Evolutionary conservation across 2,113 vertebrate species (phyloP).

Genomic region (Crotalus tigris): DNA sequence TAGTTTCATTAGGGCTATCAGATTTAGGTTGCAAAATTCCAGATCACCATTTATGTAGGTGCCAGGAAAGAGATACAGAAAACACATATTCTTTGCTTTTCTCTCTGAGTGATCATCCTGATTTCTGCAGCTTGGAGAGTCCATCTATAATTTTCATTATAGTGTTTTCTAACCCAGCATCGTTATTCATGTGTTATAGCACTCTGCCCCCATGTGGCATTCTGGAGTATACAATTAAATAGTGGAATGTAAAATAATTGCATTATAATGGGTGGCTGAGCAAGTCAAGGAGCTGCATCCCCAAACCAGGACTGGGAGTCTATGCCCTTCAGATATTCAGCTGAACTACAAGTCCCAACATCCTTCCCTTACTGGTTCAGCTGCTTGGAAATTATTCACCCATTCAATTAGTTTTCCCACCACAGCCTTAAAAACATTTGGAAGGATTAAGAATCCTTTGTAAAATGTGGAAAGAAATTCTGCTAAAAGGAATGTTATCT

Average conservation of each 20-base stretch:
- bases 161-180: background rate
- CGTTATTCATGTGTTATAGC: background rate
- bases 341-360: background rate
- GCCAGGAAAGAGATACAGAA: background rate
- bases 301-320: background rate
- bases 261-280: background rate
- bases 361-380: background rate
- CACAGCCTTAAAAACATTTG: background rate
- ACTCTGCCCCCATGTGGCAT: conserved; percentile 12
- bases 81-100: background rate
- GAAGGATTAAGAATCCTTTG: background rate
- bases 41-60: background rate
- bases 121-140: background rate
- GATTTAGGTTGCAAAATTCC: background rate
- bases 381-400: background rate
- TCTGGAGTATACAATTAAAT: background rate
- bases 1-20: background rate
- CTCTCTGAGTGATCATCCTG: background rate
- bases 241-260: background rate
- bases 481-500: background rate
- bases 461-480: background rate
- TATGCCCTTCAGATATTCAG: background rate
- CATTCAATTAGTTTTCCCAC: background rate
- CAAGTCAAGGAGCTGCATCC: background rate
- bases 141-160: background rate